Base-by-base conservation (phyloP, 2,888 invertebrate species). In the Torymus aiolomorphi region DNA sequence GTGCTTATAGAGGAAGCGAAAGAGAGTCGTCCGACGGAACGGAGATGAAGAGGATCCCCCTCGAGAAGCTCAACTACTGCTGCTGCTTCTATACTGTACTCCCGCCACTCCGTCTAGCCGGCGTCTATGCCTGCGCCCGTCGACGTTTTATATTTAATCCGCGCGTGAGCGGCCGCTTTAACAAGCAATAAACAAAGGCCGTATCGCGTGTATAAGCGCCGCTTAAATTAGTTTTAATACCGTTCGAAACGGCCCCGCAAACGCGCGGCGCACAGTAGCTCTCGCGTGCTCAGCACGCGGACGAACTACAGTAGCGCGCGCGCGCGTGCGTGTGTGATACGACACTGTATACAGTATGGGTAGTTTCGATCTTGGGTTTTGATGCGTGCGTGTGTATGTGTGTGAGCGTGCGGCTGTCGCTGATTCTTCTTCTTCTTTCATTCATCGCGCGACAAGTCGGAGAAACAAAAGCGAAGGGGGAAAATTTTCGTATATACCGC, bases 91-190 rank as follows among this genome's bases (percentile, higher is more conserved):
- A 31, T 5, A 31, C 31, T 31, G 5, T 42, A 42, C 8, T 42
- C 42, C 42, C 89, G 90, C 89, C 90, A 89, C 88, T 87, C 89
- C 85, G 90, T 90, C 90, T 90, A 89, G 89, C 18, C 84, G 83
- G 84, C 84, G 87, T 87, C 87, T 86, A 86, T 87, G 87, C 83
- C 87, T 88, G 31, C 31, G 3, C 42, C 42, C 89, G 88, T 88
- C 88, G 87, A 88, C 88, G 88, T 89, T 89, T 89, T 89, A 90
- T 89, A 89, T 90, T 89, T 90, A 89, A 90, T 90, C 89, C 89
- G 85, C 86, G 54, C 87, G 11, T 59, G 18, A 59, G 59, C 11
- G 13, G 8, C 42, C 42, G 88, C 87, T 89, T 76, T 89, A 88
- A 89, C 89, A 88, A 89, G 89, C 89, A 88, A 89, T 90, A 90